Base-by-base conservation (phyloP, 2,888 invertebrate genomes). In the Caenorhabditis imperialis region DNA sequence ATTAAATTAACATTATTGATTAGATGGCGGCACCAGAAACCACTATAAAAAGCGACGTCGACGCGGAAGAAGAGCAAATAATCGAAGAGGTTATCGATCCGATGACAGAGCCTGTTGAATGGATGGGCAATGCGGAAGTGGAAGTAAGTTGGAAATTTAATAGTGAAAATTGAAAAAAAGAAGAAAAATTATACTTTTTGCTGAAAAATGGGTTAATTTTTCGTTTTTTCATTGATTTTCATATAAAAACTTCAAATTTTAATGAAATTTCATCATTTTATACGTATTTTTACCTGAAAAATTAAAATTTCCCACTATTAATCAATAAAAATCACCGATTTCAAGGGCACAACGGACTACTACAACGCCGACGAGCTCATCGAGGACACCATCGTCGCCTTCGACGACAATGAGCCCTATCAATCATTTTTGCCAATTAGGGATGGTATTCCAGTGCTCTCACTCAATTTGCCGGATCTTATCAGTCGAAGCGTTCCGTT, bases 401-500 rank as follows among this genome's bases (percentile, higher is more conserved):
- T 48, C 37, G 57, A 58, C 1, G 67, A 67, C 2, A 1, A 33
- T 1, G 71, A 71, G 1, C 7, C 14, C 12, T 75, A 53, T 47
- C 70, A 69, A n/a, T 48, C 75, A 12, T 55, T 70, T 30, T 30
- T 75, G 6, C 75, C 75, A 0, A 33, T 75, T 16, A 47, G 70
- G 4, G 50, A 77, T 25, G 77, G 77, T 16, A 45, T 57, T 4
- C 72, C 79, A 3, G 47, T 70, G 3, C 45, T 75, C 12, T 72
- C 75, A 3, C 27, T 77, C 25, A 75, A 74, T 50, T 33, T 77
- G 25, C 75, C 69, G 25, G 77, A 77, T 58, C 33, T 79, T 6
- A 6, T 77, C 40, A 74, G 67, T 47, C 55, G 51, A 50, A 12
- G 16, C 16, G 55, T 75, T 12, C 23, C 37, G 0, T 60, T 74